Conservation (phyloP, 2,888 invertebrate species). For the Drosophila differens region DNA sequence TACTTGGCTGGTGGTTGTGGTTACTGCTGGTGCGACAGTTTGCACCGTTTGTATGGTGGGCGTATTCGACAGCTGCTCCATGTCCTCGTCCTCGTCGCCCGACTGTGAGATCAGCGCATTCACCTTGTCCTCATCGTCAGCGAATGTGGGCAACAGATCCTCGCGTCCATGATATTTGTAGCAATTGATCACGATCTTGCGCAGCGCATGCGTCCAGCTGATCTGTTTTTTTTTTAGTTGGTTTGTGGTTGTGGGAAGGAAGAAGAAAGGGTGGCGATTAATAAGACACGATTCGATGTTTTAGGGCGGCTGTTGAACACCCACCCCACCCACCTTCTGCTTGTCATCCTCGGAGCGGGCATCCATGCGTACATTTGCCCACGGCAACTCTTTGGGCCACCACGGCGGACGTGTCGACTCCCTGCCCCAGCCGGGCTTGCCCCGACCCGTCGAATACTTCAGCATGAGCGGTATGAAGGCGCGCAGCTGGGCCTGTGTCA, state of each 20-base stretch:
- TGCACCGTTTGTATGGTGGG: constrained; percentile 78
- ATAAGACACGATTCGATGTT: constrained; percentile 29
- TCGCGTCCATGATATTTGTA: constrained; percentile 99
- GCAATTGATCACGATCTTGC: constrained; percentile 98
- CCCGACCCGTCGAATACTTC: constrained; percentile 98
- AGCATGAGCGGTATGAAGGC: constrained; percentile 99
- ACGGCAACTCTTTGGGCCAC: constrained; percentile 99
- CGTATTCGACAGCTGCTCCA: constrained; percentile 74
- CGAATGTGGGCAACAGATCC: constrained; percentile 97
- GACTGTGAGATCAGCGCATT: constrained; percentile 86
- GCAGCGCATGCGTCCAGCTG: constrained; percentile 98
- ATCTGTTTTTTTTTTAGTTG: constrained; percentile 87
- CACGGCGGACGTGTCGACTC: constrained; percentile 97
- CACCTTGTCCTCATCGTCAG: constrained; percentile 94
- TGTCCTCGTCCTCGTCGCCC: constrained; percentile 80
- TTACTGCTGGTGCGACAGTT: constrained; percentile 70
- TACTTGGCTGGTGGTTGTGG: constrained; percentile 69
- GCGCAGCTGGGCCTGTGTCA: constrained; percentile 98
- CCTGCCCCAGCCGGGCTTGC: constrained; percentile 99
- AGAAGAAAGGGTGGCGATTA: constrained; percentile 34
- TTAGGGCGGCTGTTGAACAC: constrained; percentile 63
- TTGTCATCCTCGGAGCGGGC: constrained; percentile 98
- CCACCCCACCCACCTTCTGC: constrained; percentile 91
- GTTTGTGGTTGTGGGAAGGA: background rate
- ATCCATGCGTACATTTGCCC: constrained; percentile 99